Base-by-base conservation (phyloP, 1,140 invertebrate genomes). In the Rhyacophila brunnea region DNA sequence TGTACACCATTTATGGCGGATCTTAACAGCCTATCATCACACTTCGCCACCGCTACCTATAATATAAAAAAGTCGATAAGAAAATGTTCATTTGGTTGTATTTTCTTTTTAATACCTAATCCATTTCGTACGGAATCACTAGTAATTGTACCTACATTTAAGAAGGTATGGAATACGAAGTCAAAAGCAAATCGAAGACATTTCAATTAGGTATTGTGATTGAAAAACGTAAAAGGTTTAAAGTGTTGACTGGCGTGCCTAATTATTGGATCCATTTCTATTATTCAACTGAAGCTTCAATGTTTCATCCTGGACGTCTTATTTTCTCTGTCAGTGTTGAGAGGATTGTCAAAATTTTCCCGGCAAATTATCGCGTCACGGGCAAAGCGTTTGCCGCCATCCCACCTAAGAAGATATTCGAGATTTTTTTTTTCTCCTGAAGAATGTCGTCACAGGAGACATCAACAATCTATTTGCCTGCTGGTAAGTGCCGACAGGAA, bases 201-300 rank as follows among this genome's bases (percentile, higher is more conserved):
- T 40, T 40, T 40, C n/a, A 45, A 45, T 11, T 6, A 6, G 10
- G 4, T 4, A 45, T 17, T 17, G 43, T 43, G 7, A 43, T 43
- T 35, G 5, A 13, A 6, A 40, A 6, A 13, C 38, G 11, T 3
- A 28, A 28, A 28, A 28, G 23, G 23, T 28, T 28, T 28, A 28
- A 28, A 42, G 54, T 43, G 55, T 56, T 56, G 60, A 62, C 45
- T 43, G 47, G 46, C 53, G 46, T 23, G 20, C 35, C 60, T 57
- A 62, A 62, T 62, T 38, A 62, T 40, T 51, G 40, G 44, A 28
- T 3, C 23, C 23, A 28, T 5, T 28, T 28, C 23, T 9, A 28
- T 28, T 28, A 28, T 28, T 28, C 23, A n/a, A n/a, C n/a, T n/a
- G n/a, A n/a, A n/a, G n/a, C n/a, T n/a, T n/a, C 23, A 9, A 28